Evolutionary conservation across 2,113 vertebrate genomes (phyloP).

Genomic region (Microcebus lehilahytsara): DNA sequence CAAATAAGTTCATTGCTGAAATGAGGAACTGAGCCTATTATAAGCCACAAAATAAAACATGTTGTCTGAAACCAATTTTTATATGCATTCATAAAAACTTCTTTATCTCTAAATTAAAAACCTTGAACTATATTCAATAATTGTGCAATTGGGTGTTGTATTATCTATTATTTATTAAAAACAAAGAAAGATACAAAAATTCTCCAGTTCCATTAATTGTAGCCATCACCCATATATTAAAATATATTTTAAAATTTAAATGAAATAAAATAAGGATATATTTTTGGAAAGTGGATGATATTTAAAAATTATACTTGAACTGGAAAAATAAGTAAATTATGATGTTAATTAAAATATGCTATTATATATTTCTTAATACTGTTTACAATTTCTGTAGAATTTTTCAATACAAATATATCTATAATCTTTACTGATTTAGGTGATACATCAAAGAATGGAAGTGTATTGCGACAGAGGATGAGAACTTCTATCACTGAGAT

Average conservation of each 20-base stretch:
- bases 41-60: not conserved
- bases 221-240: not conserved
- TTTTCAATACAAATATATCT: not conserved
- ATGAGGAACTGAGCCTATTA: not conserved
- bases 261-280: not conserved
- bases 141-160: not conserved
- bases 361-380: not conserved
- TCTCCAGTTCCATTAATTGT: not conserved
- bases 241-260: not conserved
- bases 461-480: accelerated
- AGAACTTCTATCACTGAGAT: not conserved
- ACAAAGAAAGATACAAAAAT: not conserved
- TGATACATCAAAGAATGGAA: not conserved
- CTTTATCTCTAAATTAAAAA: not conserved
- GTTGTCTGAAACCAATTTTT: not conserved
- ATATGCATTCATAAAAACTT: not conserved
- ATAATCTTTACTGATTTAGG: not conserved
- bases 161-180: not conserved
- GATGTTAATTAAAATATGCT: not conserved
- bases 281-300: not conserved
- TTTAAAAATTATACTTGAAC: not conserved
- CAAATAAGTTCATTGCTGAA: not conserved
- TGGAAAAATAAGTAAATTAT: not conserved
- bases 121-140: not conserved
- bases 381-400: not conserved